These are phyloP conservation scores for Luscinia luscinia DNA, from an alignment of 2,797 vertebrate species.

Conservation along the genomic window DNA sequence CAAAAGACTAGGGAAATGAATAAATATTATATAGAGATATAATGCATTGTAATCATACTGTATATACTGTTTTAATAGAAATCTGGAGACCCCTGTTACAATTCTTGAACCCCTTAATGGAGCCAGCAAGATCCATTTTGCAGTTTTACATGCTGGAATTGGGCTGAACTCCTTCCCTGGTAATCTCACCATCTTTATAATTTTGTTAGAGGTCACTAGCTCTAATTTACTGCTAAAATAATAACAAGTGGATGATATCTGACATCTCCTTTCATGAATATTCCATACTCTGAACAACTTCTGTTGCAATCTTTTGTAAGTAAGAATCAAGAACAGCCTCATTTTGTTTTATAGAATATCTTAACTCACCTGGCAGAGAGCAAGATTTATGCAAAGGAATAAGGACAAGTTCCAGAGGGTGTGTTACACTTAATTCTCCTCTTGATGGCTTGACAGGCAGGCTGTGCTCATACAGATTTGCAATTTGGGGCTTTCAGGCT, in stretches of 20 bases:
- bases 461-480: accelerated
- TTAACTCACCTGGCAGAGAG: background rate
- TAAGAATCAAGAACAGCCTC: background rate
- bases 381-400: background rate
- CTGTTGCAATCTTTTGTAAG: background rate
- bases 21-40: constrained; percentile 59
- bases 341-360: background rate
- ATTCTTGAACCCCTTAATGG: constrained; percentile 37
- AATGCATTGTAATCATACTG: constrained; percentile 31
- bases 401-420: background rate
- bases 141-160: background rate
- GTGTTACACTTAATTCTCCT: background rate
- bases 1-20: constrained; percentile 55
- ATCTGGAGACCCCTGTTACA: constrained; percentile 5
- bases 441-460: background rate
- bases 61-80: constrained; percentile 53
- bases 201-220: background rate
- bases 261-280: constrained; percentile 42
- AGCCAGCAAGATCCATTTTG: background rate
- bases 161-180: background rate
- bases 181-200: background rate
- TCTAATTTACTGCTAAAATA: constrained; percentile 53
- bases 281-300: background rate
- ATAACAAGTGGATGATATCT: background rate
- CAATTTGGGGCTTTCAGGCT: background rate